phyloP scores from a whole-genome alignment of 2,888 invertebrate genomes.

The Osmoderma eremita region DNA sequence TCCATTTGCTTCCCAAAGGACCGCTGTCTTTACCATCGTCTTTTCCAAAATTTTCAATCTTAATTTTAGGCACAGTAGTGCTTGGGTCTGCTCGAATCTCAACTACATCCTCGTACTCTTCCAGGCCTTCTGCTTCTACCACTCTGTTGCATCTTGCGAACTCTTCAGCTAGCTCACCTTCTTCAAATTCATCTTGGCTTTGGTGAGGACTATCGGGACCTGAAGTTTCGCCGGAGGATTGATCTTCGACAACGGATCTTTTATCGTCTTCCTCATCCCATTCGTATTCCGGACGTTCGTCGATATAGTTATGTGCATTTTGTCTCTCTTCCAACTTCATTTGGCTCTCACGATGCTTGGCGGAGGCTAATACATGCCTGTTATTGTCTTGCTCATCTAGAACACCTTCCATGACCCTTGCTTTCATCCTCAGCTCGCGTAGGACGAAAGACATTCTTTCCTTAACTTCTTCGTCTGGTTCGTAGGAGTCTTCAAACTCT shows the following conservation, averaged over 20 bases:
- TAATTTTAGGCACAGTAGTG: slow-evolving; percentile 65
- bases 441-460: slow-evolving; percentile 84
- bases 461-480: slow-evolving; percentile 76
- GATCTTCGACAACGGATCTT: slow-evolving; percentile 55
- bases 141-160: slow-evolving; percentile 47
- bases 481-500: slow-evolving; percentile 66
- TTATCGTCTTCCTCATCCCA: slow-evolving; percentile 49
- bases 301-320: neutral
- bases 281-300: neutral
- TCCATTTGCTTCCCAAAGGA: slow-evolving; percentile 87
- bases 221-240: slow-evolving; percentile 87
- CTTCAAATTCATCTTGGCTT: slow-evolving; percentile 78
- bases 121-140: slow-evolving; percentile 52
- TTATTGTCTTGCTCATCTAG: slow-evolving; percentile 61
- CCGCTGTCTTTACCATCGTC: slow-evolving; percentile 59
- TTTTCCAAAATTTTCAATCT: slow-evolving; percentile 63
- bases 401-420: slow-evolving; percentile 64
- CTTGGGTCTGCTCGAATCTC: slow-evolving; percentile 59
- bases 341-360: slow-evolving; percentile 57
- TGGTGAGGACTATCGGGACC: slow-evolving; percentile 87
- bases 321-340: neutral
- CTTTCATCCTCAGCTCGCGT: slow-evolving; percentile 78
- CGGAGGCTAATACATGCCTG: slow-evolving; percentile 58
- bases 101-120: slow-evolving; percentile 61
- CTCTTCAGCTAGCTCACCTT: slow-evolving; percentile 69